Conservation (phyloP, 2,113 vertebrate species). For the Syngnathoides biaculeatus region DNA sequence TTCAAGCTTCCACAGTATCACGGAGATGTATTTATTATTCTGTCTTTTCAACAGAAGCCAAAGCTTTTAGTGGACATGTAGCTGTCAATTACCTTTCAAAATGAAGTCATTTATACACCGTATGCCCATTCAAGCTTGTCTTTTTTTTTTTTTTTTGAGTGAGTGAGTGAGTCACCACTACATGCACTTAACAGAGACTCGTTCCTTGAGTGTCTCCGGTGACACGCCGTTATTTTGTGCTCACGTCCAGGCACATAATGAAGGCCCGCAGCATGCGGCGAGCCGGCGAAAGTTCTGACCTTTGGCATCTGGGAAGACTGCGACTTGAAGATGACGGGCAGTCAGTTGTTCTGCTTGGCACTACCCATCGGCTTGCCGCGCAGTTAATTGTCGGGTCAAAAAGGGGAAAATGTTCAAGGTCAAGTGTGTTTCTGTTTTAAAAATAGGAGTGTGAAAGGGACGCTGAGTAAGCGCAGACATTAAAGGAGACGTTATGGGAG, state of each 20-base stretch:
- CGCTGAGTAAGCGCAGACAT: neutral
- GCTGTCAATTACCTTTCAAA: too few species aligned
- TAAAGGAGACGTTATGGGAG: neutral
- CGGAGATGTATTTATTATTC: too few species aligned
- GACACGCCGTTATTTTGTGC: constrained; percentile 51
- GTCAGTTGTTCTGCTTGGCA: constrained; percentile 39
- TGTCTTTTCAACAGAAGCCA: too few species aligned
- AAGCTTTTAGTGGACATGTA: too few species aligned
- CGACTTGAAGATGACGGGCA: constrained; percentile 67
- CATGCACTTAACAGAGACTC: neutral
- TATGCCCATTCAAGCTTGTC: neutral
- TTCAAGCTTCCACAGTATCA: too few species aligned
- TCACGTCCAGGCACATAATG: constrained; percentile 62
- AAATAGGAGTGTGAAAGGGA: neutral
- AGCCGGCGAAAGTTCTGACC: constrained; percentile 32
- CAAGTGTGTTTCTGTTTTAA: constrained; percentile 36
- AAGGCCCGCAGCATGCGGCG: constrained; percentile 56
- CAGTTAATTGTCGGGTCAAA: constrained; percentile 48
- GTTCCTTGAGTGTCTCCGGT: constrained; percentile 21
- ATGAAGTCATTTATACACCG: too few species aligned
- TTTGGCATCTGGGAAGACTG: constrained; percentile 64
- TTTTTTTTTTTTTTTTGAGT: neutral
- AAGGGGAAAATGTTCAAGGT: constrained; percentile 53
- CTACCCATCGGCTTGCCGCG: constrained; percentile 47
- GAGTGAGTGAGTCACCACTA: neutral